These are phyloP conservation scores for Synanthedon myopaeformis DNA, from an alignment of 2,888 invertebrate genomes.

Conservation along the genomic window DNA sequence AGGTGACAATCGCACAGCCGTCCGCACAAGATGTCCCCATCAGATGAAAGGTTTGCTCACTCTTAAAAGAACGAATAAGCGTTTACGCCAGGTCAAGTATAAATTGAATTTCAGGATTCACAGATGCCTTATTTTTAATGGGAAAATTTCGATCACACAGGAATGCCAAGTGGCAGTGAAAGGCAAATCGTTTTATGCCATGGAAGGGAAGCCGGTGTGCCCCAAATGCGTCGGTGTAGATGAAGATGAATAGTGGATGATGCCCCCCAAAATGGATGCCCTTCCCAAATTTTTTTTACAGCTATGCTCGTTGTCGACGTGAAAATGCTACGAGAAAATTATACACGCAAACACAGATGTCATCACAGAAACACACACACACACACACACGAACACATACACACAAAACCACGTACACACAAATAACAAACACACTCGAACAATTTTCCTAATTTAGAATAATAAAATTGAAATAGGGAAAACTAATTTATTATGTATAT, in stretches of 20 bases:
- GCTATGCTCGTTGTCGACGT: slow-evolving; percentile 48
- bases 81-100: slow-evolving; percentile 51
- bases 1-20: too few species aligned
- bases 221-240: slow-evolving; percentile 92
- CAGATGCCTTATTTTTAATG: slow-evolving; percentile 11
- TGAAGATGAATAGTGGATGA: slow-evolving; percentile 77
- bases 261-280: slow-evolving; percentile 43
- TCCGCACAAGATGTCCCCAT: background rate
- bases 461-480: slow-evolving; percentile 29
- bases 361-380: slow-evolving; percentile 27
- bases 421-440: slow-evolving; percentile 1
- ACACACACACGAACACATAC: slow-evolving; percentile 13
- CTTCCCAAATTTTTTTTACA: slow-evolving; percentile 58
- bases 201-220: slow-evolving; percentile 97
- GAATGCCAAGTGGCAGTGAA: slow-evolving; percentile 94
- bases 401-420: slow-evolving; percentile 12
- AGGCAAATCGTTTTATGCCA: slow-evolving; percentile 96
- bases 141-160: slow-evolving; percentile 66
- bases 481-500: slow-evolving; percentile 52
- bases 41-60: slow-evolving; percentile 10
- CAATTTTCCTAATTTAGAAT: slow-evolving; percentile 21
- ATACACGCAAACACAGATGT: slow-evolving; percentile 20
- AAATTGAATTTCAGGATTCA: slow-evolving; percentile 2
- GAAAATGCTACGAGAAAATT: slow-evolving; percentile 22
- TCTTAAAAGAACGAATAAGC: slow-evolving; percentile 6